A percentile compares a stretch with the other conserved stretches of the same genome.
Evolutionary conservation across 2,888 invertebrate species (phyloP).

Genomic region (Harpagoxenus sublaevis): DNA sequence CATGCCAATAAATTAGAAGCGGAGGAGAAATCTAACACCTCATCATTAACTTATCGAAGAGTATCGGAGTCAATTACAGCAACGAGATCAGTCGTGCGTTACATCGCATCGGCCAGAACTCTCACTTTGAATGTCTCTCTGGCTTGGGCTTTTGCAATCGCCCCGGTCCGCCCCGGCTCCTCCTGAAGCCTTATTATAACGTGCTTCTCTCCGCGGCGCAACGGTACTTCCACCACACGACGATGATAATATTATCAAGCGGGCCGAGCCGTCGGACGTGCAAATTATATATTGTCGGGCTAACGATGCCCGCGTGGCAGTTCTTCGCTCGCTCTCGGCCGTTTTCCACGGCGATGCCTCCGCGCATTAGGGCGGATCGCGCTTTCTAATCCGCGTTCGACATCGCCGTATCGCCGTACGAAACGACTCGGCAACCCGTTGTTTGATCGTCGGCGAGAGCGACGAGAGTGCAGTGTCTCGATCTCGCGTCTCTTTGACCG

Average conservation of each 20-base stretch:
- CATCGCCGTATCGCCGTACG: slow-evolving; percentile 51
- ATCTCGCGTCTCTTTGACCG: slow-evolving; percentile 6
- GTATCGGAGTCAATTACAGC: slow-evolving; percentile 19
- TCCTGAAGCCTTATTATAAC: slow-evolving; percentile 35
- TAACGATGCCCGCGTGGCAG: slow-evolving; percentile 41
- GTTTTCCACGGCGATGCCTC: slow-evolving; percentile 38
- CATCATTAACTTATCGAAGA: slow-evolving; percentile 22
- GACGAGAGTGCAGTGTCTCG: slow-evolving; percentile 14
- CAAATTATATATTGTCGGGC: slow-evolving; percentile 51
- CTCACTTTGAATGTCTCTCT: slow-evolving; percentile 29
- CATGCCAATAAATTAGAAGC: slow-evolving; percentile 11
- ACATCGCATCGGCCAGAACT: slow-evolving; percentile 34
- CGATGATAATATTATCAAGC: slow-evolving; percentile 54
- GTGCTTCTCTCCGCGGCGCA: slow-evolving; percentile 23
- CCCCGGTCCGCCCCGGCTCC: neutral
- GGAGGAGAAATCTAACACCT: slow-evolving; percentile 10
- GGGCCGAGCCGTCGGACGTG: slow-evolving; percentile 40
- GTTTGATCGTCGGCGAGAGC: slow-evolving; percentile 54
- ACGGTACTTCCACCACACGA: slow-evolving; percentile 39
- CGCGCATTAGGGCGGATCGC: slow-evolving; percentile 42
- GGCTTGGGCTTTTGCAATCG: slow-evolving; percentile 9
- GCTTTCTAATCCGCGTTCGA: slow-evolving; percentile 68
- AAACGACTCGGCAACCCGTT: slow-evolving; percentile 39
- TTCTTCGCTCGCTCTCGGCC: slow-evolving; percentile 2
- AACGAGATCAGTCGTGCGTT: slow-evolving; percentile 38